Conservation (phyloP, 2,797 vertebrate genomes). For the Monodelphis domestica region DNA sequence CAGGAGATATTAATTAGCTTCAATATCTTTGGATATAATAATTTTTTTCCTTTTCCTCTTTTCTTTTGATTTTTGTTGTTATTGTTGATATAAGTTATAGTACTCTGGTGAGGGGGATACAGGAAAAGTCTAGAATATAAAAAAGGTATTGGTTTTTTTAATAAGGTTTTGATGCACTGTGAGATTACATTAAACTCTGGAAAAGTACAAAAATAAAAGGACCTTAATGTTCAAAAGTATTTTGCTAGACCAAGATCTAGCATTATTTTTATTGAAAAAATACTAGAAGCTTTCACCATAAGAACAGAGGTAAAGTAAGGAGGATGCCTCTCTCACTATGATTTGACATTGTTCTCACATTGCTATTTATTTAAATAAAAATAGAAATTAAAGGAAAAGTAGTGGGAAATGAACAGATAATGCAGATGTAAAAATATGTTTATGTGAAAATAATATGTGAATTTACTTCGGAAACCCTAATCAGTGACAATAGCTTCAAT, state of each 20-base stretch:
- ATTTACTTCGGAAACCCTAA: not conserved
- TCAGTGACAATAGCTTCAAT: not conserved
- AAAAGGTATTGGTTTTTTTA: not conserved
- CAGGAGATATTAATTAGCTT: not conserved
- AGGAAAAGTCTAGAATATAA: not conserved
- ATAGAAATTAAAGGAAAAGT: not conserved
- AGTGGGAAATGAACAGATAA: not conserved
- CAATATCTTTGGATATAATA: too few relatives aligned
- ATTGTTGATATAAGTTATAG: not conserved
- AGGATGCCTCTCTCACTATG: not conserved
- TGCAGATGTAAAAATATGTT: not conserved
- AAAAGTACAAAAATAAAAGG: not conserved
- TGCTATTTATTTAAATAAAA: not conserved
- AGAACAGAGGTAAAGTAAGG: not conserved
- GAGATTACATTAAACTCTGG: not conserved
- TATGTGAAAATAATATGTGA: not conserved
- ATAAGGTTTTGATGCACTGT: not conserved
- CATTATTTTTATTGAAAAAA: not conserved
- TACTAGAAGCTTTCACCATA: not conserved
- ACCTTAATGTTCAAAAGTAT: not conserved
- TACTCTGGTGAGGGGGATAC: not conserved
- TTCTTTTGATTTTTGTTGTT: not conserved
- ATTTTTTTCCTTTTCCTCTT: not conserved
- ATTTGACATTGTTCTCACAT: not conserved
- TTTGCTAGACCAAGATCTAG: too few relatives aligned